Evolutionary conservation across 2,888 invertebrate species (phyloP), one percentile per base, ranked within the genome.

Genomic region (Agrotis segetum): DNA sequence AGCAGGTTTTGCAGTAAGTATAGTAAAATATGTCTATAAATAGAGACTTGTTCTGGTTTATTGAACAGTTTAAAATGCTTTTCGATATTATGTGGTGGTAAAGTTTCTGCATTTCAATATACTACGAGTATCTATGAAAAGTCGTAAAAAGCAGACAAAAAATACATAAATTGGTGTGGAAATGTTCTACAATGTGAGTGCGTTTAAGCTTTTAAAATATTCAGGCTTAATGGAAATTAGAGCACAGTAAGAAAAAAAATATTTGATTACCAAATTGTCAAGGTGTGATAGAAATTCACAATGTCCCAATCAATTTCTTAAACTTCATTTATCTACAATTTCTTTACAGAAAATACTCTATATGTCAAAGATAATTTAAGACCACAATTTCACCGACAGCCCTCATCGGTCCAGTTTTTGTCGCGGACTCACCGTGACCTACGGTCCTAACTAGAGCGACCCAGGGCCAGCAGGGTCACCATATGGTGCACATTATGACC

Each of bases 391-490:
- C 46, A 46, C 65, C 16, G 29, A 16, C 19, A 58, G 16, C 16
- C 16, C 16, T 58, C 58, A 19, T 58, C 65, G 29, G 58, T 46
- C 58, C 65, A 65, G 65, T 58, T 65, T 65, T 58, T 46, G 58
- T 24, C 24, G 56, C 34, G 34, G 3, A 56, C 13, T 56, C 34
- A n/a, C 13, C n/a, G 44, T 58, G 71, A 76, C 53, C 40, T 62
- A 56, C n/a, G 40, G 71, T 77, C 67, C 83, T 80, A 76, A 74
- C 50, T 40, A 40, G 40, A 40, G 40, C 40, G 40, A 40, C 44
- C 58, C 83, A 82, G 66, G 83, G 80, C 69, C 81, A 59, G 46
- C 60, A 11, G 50, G 62, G 52, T 53, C 55, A 60, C 83, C 83
- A 84, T 81, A 84, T 84, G 83, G 83, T 67, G 59, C 53, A 50